Conservation (phyloP, 2,797 vertebrate species). For the Linurgus olivaceus region DNA sequence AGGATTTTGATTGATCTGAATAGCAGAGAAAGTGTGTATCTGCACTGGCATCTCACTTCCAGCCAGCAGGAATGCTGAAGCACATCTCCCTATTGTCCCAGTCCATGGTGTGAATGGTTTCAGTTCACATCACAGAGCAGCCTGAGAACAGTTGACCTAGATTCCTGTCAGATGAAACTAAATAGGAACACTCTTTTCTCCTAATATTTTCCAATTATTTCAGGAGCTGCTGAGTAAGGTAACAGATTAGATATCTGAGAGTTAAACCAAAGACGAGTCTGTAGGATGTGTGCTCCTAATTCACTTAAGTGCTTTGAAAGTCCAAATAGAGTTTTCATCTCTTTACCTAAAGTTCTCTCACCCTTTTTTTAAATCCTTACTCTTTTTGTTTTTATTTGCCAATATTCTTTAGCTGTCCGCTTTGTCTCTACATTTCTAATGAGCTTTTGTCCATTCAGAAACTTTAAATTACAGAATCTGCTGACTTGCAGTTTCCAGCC, state of each 20-base stretch:
- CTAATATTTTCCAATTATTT: conserved; percentile 19
- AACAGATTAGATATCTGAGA: background rate
- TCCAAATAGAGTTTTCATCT: background rate
- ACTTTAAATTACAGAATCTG: conserved; percentile 28
- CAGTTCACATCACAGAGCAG: background rate
- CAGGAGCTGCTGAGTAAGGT: background rate
- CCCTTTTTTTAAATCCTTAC: background rate
- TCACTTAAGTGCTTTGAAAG: background rate
- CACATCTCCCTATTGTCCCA: background rate
- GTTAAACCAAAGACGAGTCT: background rate
- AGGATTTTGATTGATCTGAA: background rate
- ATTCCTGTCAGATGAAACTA: conserved; percentile 31
- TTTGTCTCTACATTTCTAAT: conserved; percentile 34
- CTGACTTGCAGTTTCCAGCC: conserved; percentile 35
- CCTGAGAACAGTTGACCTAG: conserved; percentile 11
- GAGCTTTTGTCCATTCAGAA: conserved; percentile 42
- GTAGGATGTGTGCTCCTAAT: background rate
- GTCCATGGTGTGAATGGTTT: background rate
- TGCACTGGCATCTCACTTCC: background rate
- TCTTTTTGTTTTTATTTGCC: background rate
- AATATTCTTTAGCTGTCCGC: background rate
- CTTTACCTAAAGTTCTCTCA: background rate
- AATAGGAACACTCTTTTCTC: background rate
- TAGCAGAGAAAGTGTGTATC: background rate
- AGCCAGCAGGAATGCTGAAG: background rate